Percentiles rank a stretch among this genome's conserved stretches.
These are phyloP conservation scores for Dermochelys coriacea DNA, from an alignment of 2,797 vertebrate genomes.

Conservation along the genomic window DNA sequence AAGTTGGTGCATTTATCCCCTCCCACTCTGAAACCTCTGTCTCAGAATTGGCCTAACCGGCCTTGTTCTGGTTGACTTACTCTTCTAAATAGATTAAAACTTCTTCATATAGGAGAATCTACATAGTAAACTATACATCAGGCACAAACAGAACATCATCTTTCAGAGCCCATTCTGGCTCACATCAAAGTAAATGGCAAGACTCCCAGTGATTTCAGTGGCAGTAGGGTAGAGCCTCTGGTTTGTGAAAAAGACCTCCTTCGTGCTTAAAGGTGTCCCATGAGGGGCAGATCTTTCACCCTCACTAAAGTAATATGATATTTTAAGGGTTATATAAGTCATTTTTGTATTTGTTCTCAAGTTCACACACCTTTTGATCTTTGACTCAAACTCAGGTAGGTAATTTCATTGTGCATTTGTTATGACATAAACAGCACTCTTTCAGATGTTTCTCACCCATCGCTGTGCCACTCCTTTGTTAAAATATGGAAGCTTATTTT, in stretches of 20 bases:
- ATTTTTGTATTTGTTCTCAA: background rate
- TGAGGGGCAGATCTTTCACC: background rate
- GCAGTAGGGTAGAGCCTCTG: background rate
- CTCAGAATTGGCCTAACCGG: background rate
- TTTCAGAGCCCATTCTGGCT: background rate
- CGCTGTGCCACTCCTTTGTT: background rate
- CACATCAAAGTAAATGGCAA: background rate
- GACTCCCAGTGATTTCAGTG: background rate
- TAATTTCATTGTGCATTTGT: background rate
- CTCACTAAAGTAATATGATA: background rate
- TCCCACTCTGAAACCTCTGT: background rate
- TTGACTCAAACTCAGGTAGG: background rate
- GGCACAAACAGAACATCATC: background rate
- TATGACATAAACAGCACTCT: background rate
- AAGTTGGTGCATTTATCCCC: background rate
- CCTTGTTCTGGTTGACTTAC: background rate
- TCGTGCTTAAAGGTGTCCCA: background rate
- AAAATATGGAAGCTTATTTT: background rate
- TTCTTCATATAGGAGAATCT: background rate
- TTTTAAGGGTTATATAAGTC: background rate
- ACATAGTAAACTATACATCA: background rate
- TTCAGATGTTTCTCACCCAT: background rate
- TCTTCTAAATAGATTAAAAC: background rate
- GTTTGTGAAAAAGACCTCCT: background rate
- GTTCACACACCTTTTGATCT: constrained; percentile 5